Base-by-base conservation (phyloP, 2,113 vertebrate species). In the Stegostoma tigrinum region DNA sequence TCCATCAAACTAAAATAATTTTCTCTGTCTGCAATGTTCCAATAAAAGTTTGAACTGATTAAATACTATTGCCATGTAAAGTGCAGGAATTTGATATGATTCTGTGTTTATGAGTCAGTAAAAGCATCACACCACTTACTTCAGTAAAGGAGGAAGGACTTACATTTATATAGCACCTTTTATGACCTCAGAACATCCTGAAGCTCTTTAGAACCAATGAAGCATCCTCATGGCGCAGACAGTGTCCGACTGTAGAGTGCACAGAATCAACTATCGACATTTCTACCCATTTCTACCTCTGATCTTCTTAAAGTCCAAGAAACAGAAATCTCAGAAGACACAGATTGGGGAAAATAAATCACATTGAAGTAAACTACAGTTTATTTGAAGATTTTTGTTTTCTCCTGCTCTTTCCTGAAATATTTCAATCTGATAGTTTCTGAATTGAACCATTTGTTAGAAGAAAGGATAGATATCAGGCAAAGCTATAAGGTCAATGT, bases 391-490 rank as follows among this genome's bases (percentile, higher is more conserved):
- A 19, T 15, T 5, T 23, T 83, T 42, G 64, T n/a, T 91, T 55
- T 61, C 87, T 34, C 64, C 87, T 91, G 83, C 42, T 19, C 42
- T 45, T 8, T 8, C 5, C 30, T 14, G 15, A 91, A n/a, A 91
- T 91, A 91, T 91, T 91, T 91, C 87, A 91, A 91, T n/a, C 34
- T 91, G 87, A 61, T 61, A 91, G 87, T n/a, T 64, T 91, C 87
- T n/a, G 5, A 30, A 61, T 91, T 27, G 30, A 91, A 64, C 55
- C 87, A 61, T n/a, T 90, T 90, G 55, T 55, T 89, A n/a, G 21
- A 14, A 48, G 52, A 89, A 52, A 55, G 27, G 27, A 91, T 91
- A 27, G 52, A 91, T 34, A 34, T 91, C 87, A 64, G 87, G 87
- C n/a, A 91, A 91, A 91, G 55, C 87, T n/a, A 91, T 91, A 91